Percentiles rank a stretch among this genome's conserved stretches.
Evolutionary conservation across 2,888 invertebrate species (phyloP).

Genomic region (Nezara viridula): DNA sequence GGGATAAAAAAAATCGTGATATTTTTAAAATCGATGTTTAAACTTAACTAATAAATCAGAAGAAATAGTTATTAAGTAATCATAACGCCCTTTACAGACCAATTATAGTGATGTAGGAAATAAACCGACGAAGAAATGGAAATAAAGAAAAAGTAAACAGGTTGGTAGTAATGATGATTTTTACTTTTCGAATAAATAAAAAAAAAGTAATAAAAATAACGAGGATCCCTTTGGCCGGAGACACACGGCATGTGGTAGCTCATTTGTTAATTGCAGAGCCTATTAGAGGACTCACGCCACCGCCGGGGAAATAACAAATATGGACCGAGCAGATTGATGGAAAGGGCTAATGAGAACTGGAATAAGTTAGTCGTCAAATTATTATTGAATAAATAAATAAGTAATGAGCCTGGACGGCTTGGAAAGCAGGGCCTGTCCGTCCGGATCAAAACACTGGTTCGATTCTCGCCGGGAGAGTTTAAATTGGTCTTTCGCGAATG

Average conservation of each 20-base stretch:
- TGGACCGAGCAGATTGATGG: not conserved
- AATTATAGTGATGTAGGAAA: too few species aligned
- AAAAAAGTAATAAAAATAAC: constrained; percentile 35
- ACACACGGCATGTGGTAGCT: not conserved
- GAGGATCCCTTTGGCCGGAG: not conserved
- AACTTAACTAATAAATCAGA: too few species aligned
- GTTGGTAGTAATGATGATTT: not conserved
- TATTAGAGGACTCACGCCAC: not conserved
- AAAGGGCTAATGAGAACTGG: not conserved
- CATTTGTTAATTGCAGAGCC: not conserved
- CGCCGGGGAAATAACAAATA: not conserved
- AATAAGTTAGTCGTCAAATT: constrained; percentile 31
- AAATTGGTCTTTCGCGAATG: not conserved
- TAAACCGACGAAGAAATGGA: not conserved
- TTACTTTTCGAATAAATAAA: not conserved
- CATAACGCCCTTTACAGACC: too few species aligned
- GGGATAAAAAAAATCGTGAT: too few species aligned
- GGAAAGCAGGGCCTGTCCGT: constrained; percentile 7
- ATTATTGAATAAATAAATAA: constrained; percentile 36
- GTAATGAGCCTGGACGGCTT: not conserved
- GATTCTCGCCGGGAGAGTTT: not conserved
- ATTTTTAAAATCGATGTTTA: too few species aligned
- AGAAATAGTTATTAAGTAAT: too few species aligned
- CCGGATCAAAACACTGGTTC: constrained; percentile 15
- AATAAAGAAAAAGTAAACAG: constrained; percentile 33